Percentiles rank a stretch among this genome's conserved stretches.
These are phyloP conservation scores for Anas platyrhynchos DNA, from an alignment of 2,113 vertebrate species.

Conservation along the genomic window DNA sequence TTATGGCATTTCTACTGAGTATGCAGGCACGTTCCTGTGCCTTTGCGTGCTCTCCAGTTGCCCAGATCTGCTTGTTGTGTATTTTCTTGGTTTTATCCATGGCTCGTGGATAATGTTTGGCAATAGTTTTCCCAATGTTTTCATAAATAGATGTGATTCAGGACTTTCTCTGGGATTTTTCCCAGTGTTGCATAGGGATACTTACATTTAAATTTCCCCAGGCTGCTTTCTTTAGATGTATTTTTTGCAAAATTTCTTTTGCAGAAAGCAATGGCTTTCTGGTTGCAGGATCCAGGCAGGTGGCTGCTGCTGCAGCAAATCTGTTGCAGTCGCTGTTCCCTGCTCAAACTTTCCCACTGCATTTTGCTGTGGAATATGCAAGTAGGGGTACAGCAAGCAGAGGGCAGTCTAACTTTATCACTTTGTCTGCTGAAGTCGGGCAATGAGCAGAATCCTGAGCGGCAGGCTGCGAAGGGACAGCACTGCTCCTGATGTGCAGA, in stretches of 20 bases:
- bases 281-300: not conserved
- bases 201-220: not conserved
- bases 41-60: accelerated
- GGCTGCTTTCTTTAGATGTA: not conserved
- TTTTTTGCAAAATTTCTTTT: no score
- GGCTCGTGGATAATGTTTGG: not conserved
- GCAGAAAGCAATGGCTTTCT: not conserved
- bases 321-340: no score
- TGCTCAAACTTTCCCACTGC: not conserved
- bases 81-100: not conserved
- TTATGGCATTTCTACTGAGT: not conserved
- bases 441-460: no score
- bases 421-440: no score
- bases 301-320: no score
- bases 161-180: not conserved
- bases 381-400: not conserved
- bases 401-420: not conserved
- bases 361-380: accelerated
- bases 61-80: not conserved
- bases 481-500: no score
- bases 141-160: not conserved
- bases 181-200: not conserved
- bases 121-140: not conserved
- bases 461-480: not conserved
- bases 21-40: not conserved